Evolutionary conservation across 2,113 vertebrate genomes (phyloP).

Genomic region (Plestiodon gilberti): DNA sequence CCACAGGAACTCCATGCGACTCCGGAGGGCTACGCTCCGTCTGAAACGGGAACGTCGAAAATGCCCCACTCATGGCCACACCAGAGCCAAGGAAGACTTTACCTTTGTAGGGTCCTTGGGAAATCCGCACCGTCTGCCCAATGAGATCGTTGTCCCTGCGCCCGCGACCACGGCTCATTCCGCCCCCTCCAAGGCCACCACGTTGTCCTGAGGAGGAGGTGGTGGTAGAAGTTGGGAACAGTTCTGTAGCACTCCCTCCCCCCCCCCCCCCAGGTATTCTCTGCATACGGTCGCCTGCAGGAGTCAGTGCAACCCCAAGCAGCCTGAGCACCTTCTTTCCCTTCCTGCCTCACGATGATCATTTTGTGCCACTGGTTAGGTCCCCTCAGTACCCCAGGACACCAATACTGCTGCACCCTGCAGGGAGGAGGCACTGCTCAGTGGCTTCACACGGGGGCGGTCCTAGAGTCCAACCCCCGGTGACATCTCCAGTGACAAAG

Average conservation of each 20-base stretch:
- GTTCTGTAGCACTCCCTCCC: not conserved
- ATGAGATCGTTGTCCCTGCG: constrained; percentile 94
- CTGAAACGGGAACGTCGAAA: not conserved
- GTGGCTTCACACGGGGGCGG: not conserved
- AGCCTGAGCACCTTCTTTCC: no score
- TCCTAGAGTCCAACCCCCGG: no score
- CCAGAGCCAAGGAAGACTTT: not conserved
- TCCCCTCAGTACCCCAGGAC: no score
- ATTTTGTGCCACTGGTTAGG: no score
- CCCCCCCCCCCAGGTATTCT: accelerated
- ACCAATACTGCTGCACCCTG: not conserved
- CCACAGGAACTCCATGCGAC: not conserved
- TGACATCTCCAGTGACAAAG: no score
- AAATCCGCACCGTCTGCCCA: constrained; percentile 94
- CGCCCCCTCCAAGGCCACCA: constrained; percentile 79
- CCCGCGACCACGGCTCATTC: constrained; percentile 88
- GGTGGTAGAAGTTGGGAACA: not conserved
- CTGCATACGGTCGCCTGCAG: no score
- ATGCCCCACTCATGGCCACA: no score
- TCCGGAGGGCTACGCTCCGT: not conserved
- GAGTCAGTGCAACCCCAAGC: no score
- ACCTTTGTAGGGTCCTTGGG: constrained; percentile 97
- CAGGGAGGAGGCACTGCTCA: not conserved
- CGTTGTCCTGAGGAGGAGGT: constrained; percentile 69
- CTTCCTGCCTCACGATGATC: no score